Conservation (phyloP, 2,888 invertebrate species). For the Erebia palarica region DNA sequence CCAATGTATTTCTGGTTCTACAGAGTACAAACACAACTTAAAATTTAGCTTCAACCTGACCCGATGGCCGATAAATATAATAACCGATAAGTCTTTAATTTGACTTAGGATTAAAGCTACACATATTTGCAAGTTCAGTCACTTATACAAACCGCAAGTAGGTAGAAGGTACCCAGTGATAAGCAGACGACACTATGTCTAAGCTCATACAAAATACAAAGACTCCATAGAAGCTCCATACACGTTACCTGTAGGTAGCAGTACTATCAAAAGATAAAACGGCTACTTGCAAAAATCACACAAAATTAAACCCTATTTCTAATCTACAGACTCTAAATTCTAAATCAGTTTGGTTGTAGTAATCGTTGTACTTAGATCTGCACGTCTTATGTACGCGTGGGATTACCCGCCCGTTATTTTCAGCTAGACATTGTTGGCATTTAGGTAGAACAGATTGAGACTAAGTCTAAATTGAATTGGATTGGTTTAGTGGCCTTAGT, state of each 20-base stretch:
- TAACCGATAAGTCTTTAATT: not conserved
- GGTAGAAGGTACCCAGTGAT: not conserved
- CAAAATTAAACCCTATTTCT: slow-evolving; percentile 22
- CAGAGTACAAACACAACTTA: too few relatives aligned
- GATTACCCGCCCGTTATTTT: slow-evolving; percentile 53
- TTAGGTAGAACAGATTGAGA: slow-evolving; percentile 19
- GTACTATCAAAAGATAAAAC: slow-evolving; percentile 38
- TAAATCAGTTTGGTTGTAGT: slow-evolving; percentile 8
- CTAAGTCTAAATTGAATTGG: slow-evolving; percentile 8
- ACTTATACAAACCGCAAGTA: slow-evolving; percentile 4
- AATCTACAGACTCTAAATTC: slow-evolving; percentile 14
- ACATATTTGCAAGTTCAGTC: slow-evolving; percentile 17
- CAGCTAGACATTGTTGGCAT: slow-evolving; percentile 31
- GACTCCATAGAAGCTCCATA: slow-evolving; percentile 34
- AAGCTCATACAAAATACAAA: slow-evolving; percentile 28
- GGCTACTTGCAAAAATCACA: slow-evolving; percentile 36
- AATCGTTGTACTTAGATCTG: slow-evolving; percentile 53
- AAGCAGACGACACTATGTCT: slow-evolving; percentile 22
- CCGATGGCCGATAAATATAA: not conserved
- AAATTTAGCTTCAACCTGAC: too few relatives aligned
- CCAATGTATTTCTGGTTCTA: too few relatives aligned
- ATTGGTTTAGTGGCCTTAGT: not conserved
- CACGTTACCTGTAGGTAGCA: slow-evolving; percentile 40
- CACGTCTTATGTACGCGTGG: slow-evolving; percentile 56
- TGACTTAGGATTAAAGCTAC: not conserved